These are phyloP conservation scores for Sapajus apella DNA, from an alignment of 2,113 vertebrate genomes.

Conservation along the genomic window DNA sequence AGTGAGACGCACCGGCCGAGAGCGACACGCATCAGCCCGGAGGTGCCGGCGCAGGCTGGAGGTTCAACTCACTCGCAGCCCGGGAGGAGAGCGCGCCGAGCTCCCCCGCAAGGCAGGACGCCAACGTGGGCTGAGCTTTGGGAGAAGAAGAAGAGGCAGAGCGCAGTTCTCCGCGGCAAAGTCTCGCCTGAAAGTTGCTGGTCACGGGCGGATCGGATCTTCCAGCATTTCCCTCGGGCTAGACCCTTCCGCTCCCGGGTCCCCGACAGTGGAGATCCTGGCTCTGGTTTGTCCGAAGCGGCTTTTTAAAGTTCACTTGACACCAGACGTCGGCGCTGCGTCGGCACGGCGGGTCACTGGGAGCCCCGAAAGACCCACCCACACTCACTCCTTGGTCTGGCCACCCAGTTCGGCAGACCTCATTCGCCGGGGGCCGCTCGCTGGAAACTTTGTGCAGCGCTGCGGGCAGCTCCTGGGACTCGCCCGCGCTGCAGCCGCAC, in stretches of 20 bases:
- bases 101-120: background rate
- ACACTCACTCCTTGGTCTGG: background rate
- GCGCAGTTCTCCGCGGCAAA: background rate
- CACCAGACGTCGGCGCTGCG: background rate
- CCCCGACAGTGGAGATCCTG: background rate
- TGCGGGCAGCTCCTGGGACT: slow-evolving; percentile 10
- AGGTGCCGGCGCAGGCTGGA: background rate
- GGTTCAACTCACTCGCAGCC: background rate
- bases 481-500: background rate
- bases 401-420: background rate
- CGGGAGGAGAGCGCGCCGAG: background rate
- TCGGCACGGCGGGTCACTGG: background rate
- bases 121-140: background rate
- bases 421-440: background rate
- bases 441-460: background rate
- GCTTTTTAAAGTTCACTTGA: slow-evolving; percentile 71
- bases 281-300: background rate
- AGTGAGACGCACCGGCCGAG: background rate
- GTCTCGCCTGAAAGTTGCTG: slow-evolving; percentile 47
- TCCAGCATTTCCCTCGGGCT: background rate
- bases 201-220: background rate
- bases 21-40: background rate
- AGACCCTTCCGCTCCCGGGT: background rate
- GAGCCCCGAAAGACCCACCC: background rate
- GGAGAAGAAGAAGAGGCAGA: background rate